These are phyloP conservation scores for Scelioninae gen. 1 DNA, from an alignment of 2,888 invertebrate species.

Conservation along the genomic window DNA sequence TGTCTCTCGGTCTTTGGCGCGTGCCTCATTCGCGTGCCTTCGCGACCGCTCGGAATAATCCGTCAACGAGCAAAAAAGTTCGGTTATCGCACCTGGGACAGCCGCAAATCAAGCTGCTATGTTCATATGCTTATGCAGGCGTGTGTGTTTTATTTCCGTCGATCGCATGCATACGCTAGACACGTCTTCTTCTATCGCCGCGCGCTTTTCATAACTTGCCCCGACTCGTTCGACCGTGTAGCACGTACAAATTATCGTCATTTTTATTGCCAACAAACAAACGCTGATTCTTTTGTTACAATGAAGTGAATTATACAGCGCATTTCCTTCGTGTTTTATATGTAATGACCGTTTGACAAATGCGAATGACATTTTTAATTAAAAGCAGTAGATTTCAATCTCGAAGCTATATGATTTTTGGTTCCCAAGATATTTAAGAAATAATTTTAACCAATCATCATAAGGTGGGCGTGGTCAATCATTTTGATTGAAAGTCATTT, in stretches of 20 bases:
- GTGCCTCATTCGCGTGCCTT: constrained; percentile 42
- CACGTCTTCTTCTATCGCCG: constrained; percentile 46
- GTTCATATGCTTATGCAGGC: constrained; percentile 66
- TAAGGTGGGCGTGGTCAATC: background rate
- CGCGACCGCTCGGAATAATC: constrained; percentile 52
- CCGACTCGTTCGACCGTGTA: constrained; percentile 57
- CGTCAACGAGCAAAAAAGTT: constrained; percentile 46
- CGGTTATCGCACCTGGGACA: constrained; percentile 62
- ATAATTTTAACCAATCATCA: background rate
- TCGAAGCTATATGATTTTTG: background rate
- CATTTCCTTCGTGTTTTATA: constrained; percentile 30
- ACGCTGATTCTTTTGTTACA: constrained; percentile 39
- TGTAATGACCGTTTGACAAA: constrained; percentile 36
- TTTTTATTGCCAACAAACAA: constrained; percentile 63
- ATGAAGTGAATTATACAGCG: constrained; percentile 33
- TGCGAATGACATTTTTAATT: background rate
- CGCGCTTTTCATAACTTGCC: constrained; percentile 54
- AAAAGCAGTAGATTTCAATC: background rate
- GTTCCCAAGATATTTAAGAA: background rate
- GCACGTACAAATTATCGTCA: constrained; percentile 68
- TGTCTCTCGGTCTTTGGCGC: constrained; percentile 38
- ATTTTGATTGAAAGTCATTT: too few species aligned
- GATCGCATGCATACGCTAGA: constrained; percentile 58
- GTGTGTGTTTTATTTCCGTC: constrained; percentile 64
- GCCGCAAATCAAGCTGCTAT: constrained; percentile 66